A percentile compares a stretch with the other conserved stretches of the same genome.
These are phyloP conservation scores for Corythaixoides concolor DNA, from an alignment of 2,113 vertebrate species.

Conservation along the genomic window DNA sequence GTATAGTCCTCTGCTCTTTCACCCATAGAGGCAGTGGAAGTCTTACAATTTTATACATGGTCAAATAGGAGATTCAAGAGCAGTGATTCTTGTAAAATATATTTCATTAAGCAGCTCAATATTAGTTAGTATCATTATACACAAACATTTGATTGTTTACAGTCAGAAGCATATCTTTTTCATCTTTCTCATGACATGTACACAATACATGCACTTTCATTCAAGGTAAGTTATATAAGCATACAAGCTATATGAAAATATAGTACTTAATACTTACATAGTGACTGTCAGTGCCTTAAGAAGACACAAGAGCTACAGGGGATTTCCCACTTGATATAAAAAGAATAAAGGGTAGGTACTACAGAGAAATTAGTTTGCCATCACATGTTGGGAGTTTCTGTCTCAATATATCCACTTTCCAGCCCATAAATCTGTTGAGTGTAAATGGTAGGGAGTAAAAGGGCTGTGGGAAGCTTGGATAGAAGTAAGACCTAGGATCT, in stretches of 20 bases:
- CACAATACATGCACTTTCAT: not conserved
- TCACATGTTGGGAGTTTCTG: not conserved
- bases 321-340: not conserved
- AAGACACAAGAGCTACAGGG: not conserved
- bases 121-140: not conserved
- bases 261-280: not conserved
- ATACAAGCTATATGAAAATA: not conserved
- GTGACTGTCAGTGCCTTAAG: not conserved
- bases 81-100: not conserved
- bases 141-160: not conserved
- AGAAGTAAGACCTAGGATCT: not conserved
- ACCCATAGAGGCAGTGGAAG: not conserved
- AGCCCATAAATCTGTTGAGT: not conserved
- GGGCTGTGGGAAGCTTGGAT: not conserved
- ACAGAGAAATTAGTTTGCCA: not conserved
- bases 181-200: not conserved
- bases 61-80: not conserved
- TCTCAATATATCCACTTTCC: not conserved
- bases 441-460: not conserved
- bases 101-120: not conserved
- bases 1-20: not conserved
- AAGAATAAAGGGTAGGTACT: not conserved
- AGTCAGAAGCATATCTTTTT: not conserved
- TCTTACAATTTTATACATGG: not conserved
- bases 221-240: not conserved